A percentile compares a stretch with the other conserved stretches of the same genome.
phyloP scores from a whole-genome alignment of 2,113 vertebrate genomes.

The Chionis minor region DNA sequence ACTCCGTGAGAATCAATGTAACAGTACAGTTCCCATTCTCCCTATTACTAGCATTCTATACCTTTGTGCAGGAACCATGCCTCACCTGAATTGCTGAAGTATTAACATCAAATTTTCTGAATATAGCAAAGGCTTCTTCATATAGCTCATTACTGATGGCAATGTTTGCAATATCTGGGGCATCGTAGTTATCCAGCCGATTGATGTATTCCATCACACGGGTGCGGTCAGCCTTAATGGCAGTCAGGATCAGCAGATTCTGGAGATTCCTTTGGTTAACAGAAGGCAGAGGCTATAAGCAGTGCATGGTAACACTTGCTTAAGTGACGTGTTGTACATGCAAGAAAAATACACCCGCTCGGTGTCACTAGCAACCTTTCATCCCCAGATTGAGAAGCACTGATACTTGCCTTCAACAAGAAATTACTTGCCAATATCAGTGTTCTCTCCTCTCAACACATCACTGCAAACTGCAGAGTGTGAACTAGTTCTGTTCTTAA shows the following conservation, averaged over 20 bases:
- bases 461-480: not conserved
- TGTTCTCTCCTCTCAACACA: not conserved
- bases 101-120: constrained; percentile 92
- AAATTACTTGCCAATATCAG: not conserved
- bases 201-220: constrained; percentile 94
- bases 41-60: not conserved
- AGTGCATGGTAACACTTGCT: not conserved
- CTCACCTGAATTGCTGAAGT: constrained; percentile 89
- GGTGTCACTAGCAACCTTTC: not conserved
- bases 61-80: not conserved
- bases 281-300: constrained; percentile 7
- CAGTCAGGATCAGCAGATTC: constrained; percentile 91
- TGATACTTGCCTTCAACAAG: not conserved
- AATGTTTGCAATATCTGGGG: constrained; percentile 90
- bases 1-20: not conserved
- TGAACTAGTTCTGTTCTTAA: not conserved
- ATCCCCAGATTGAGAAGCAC: not conserved
- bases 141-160: constrained; percentile 89
- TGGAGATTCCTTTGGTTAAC: constrained; percentile 85
- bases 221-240: constrained; percentile 90
- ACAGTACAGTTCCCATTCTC: not conserved
- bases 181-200: constrained; percentile 90
- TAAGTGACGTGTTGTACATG: not conserved
- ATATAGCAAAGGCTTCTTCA: constrained; percentile 93
- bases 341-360: not conserved